Percentiles rank a stretch among this genome's conserved stretches.
phyloP scores from a whole-genome alignment of 2,113 vertebrate genomes.

The Mystacornis crossleyi region DNA sequence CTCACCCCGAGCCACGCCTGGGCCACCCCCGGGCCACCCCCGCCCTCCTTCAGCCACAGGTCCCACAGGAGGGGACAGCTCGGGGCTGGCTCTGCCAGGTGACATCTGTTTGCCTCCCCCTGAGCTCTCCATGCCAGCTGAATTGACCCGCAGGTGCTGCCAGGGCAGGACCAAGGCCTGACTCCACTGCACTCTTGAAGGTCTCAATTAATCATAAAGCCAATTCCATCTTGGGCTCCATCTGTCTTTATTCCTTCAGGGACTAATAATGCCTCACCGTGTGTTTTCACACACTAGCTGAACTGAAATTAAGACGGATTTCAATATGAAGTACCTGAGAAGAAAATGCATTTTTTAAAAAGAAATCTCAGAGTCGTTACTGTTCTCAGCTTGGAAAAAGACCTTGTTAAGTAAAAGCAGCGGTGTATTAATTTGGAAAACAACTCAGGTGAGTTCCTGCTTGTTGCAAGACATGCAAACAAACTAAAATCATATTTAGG shows the following conservation, averaged over 20 bases:
- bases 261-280: constrained; percentile 72
- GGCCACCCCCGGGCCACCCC: not conserved
- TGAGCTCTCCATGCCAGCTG: not conserved
- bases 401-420: constrained; percentile 46
- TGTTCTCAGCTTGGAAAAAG: constrained; percentile 30
- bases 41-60: not conserved
- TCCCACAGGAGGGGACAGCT: not conserved
- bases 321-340: constrained; percentile 58
- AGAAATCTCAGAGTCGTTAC: constrained; percentile 31
- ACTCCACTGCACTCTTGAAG: constrained; percentile 62
- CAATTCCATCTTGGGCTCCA: constrained; percentile 73
- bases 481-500: not conserved
- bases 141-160: constrained; percentile 12
- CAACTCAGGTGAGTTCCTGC: not conserved
- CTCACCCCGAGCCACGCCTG: fast-evolving
- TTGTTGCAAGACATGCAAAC: not conserved
- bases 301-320: constrained; percentile 76
- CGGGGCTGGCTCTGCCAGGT: not conserved
- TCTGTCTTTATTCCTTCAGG: constrained; percentile 74
- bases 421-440: constrained; percentile 15
- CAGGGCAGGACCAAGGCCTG: constrained; percentile 26
- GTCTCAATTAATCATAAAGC: constrained; percentile 75
- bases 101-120: not conserved
- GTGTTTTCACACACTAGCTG: constrained; percentile 72
- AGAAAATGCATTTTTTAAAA: constrained; percentile 58